These are phyloP conservation scores for Ceuthmochares aereus DNA, from an alignment of 2,113 vertebrate genomes.

Conservation along the genomic window DNA sequence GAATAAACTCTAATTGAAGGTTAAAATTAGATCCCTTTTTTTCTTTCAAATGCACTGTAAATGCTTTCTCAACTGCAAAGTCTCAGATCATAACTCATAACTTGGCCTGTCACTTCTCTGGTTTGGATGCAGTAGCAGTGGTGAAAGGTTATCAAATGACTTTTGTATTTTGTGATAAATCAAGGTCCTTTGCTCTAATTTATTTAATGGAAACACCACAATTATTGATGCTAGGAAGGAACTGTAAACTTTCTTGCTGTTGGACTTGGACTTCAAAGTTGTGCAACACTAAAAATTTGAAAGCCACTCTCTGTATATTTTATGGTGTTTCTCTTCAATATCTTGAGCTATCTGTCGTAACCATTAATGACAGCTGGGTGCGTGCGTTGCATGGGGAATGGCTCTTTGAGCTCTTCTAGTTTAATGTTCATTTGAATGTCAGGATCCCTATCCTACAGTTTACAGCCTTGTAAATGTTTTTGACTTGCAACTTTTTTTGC, in stretches of 20 bases:
- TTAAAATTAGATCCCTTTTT: neutral
- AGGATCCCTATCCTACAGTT: neutral
- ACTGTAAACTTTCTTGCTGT: neutral
- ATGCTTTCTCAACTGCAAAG: neutral
- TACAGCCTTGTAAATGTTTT: neutral
- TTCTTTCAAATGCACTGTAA: neutral
- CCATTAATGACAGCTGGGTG: neutral
- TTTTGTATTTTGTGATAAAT: neutral
- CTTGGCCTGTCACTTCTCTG: neutral
- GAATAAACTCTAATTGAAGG: neutral
- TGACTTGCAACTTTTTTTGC: neutral
- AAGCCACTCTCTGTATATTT: neutral
- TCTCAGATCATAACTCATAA: neutral
- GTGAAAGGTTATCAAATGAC: neutral
- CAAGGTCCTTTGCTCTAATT: accelerated
- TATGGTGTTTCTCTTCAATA: neutral
- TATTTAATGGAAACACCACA: neutral
- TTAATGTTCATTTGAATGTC: neutral
- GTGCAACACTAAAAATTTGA: neutral
- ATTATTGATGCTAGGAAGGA: neutral
- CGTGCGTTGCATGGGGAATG: neutral
- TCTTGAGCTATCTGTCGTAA: neutral
- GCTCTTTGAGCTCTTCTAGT: neutral
- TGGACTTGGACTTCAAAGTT: neutral
- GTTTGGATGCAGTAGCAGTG: neutral